A percentile compares a stretch with the other conserved stretches of the same genome.
Evolutionary conservation across 2,113 vertebrate genomes (phyloP).

Genomic region (Casuarius casuarius): DNA sequence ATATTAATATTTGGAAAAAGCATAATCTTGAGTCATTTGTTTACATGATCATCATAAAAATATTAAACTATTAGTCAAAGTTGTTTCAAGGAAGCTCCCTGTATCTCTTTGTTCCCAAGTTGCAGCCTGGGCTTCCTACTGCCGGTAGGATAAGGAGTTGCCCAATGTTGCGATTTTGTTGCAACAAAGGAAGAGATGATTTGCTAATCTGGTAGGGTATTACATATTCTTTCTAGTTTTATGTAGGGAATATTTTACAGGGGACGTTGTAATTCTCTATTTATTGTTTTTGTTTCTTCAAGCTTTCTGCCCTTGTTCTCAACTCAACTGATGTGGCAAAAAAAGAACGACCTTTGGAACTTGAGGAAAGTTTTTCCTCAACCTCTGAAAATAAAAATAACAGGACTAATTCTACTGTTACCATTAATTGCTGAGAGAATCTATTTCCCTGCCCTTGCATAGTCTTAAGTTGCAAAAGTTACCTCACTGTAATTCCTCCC

Average conservation of each 20-base stretch:
- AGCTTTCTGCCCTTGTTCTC: no score
- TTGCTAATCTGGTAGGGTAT: not conserved
- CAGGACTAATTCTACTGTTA: not conserved
- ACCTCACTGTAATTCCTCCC: not conserved
- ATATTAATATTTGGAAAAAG: not conserved
- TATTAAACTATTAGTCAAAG: not conserved
- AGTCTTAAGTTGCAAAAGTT: not conserved
- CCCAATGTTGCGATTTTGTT: not conserved
- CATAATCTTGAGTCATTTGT: rapidly evolving
- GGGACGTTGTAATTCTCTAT: not conserved
- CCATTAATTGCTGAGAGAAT: not conserved
- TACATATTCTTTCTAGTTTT: not conserved
- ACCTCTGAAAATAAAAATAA: not conserved
- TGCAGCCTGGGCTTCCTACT: not conserved
- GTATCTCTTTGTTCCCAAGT: not conserved
- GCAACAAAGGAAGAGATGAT: not conserved
- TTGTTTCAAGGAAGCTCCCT: not conserved
- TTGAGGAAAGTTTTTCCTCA: not conserved
- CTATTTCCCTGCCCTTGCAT: not conserved
- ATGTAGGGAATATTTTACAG: not conserved
- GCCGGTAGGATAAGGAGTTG: not conserved
- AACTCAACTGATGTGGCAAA: not conserved
- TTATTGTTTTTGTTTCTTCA: not conserved
- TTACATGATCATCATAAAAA: not conserved
- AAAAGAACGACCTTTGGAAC: not conserved